These are phyloP conservation scores for Paramisgurnus dabryanus DNA, from an alignment of 2,113 vertebrate genomes.

Conservation along the genomic window DNA sequence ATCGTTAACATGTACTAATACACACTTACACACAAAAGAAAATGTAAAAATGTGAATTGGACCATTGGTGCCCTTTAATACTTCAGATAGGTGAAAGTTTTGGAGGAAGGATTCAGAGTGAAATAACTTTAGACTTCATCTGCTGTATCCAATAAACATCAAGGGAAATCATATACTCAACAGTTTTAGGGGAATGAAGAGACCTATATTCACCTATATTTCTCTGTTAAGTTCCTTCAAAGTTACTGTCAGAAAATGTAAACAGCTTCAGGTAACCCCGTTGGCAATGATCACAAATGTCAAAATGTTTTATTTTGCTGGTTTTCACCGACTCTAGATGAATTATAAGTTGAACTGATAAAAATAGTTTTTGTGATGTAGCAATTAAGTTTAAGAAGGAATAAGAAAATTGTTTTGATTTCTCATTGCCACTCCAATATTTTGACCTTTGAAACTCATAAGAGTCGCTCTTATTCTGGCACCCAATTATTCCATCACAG, in stretches of 20 bases:
- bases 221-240: not conserved
- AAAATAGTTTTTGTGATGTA: not conserved
- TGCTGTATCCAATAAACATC: too few relatives aligned
- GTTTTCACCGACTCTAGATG: not conserved
- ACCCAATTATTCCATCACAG: constrained; percentile 31
- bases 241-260: not conserved
- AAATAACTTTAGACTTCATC: too few relatives aligned
- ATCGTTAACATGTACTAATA: too few relatives aligned
- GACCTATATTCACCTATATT: not conserved
- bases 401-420: not conserved
- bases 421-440: not conserved
- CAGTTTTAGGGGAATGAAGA: too few relatives aligned
- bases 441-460: constrained; percentile 34
- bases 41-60: too few relatives aligned
- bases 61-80: too few relatives aligned
- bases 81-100: too few relatives aligned
- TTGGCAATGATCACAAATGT: not conserved
- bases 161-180: too few relatives aligned
- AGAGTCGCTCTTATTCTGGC: constrained; percentile 1
- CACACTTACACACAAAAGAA: too few relatives aligned
- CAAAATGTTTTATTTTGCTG: not conserved
- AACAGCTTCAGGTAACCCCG: constrained; percentile 4
- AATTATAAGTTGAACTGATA: not conserved
- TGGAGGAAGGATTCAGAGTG: too few relatives aligned
- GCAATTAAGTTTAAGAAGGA: not conserved